Evolutionary conservation across 2,888 invertebrate genomes (phyloP), one percentile per base, ranked within the genome.

Genomic region (Heteromurus nitidus): DNA sequence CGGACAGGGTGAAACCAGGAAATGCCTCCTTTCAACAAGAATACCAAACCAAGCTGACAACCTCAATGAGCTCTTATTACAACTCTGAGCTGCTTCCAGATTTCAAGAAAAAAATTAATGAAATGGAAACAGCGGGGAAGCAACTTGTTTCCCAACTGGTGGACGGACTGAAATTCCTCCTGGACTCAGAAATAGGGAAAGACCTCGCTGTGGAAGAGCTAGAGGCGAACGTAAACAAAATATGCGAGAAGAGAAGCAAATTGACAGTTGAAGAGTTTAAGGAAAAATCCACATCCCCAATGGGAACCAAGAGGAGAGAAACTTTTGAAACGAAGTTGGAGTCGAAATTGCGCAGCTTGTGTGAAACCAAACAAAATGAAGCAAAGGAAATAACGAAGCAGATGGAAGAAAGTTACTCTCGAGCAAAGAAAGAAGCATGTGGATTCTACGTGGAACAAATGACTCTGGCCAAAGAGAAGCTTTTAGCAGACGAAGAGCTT

Each of bases 1-100:
- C 44, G 20, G 11, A n/a, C 13, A 5, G 36, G 13, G 1, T 58
- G 3, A n/a, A 55, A 11, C 2, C n/a, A n/a, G n/a, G n/a, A n/a
- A 44, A 20, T 44, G 28, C 16, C 28, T 68, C 0, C n/a, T 1
- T 77, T 31, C 16, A n/a, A 77, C 20, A 24, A 58, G 11, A 16
- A 11, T 7, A 60, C 58, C 28, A 77, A 77, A 42, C 68, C 76
- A 2, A 69, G 76, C 3, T 60, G 22, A 22, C n/a, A n/a, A n/a
- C n/a, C n/a, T n/a, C n/a, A n/a, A n/a, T n/a, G n/a, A n/a, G n/a
- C n/a, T n/a, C n/a, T n/a, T n/a, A n/a, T n/a, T n/a, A n/a, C n/a
- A n/a, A n/a, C n/a, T n/a, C n/a, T n/a, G n/a, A n/a, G n/a, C n/a
- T n/a, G n/a, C n/a, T n/a, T n/a, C 28, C 28, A 26, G 60, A 60